phyloP scores from a whole-genome alignment of 1,140 invertebrate species.

The Drosophila lacteicornis region DNA sequence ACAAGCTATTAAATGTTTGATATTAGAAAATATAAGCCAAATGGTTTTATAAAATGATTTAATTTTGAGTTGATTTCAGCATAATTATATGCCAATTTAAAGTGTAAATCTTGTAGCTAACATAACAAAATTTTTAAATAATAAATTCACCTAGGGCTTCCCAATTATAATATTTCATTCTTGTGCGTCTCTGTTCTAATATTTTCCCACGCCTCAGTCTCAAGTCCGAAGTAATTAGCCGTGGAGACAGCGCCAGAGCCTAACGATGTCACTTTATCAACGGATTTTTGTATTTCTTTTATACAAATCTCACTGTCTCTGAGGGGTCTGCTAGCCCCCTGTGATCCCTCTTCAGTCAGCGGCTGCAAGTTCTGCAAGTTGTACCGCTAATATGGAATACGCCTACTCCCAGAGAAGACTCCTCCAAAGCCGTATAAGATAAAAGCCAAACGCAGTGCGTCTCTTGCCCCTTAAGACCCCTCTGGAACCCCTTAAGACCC shows the following conservation, averaged over 20 bases:
- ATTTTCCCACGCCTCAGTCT: slow-evolving; percentile 70
- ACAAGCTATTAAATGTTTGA: slow-evolving; percentile 16
- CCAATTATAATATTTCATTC: background rate
- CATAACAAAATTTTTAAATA: background rate
- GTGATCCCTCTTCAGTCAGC: slow-evolving; percentile 6
- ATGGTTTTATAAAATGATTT: background rate
- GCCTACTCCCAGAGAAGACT: slow-evolving; percentile 63
- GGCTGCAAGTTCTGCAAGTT: slow-evolving; percentile 67
- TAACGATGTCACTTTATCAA: slow-evolving; percentile 82
- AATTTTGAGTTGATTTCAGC: background rate
- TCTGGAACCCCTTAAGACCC: background rate
- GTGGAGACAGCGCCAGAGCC: slow-evolving; percentile 78
- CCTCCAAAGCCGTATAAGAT: slow-evolving; percentile 50
- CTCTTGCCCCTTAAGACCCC: slow-evolving; percentile 31
- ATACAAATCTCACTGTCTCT: slow-evolving; percentile 27
- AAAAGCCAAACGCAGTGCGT: slow-evolving; percentile 73
- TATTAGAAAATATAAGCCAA: background rate
- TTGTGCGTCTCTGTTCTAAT: slow-evolving; percentile 22
- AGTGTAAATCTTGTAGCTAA: background rate
- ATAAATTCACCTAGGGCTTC: background rate
- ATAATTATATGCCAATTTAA: background rate
- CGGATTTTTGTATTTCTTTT: slow-evolving; percentile 67
- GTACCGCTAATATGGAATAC: slow-evolving; percentile 81
- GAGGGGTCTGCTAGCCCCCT: slow-evolving; percentile 11
- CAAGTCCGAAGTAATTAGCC: slow-evolving; percentile 68